These are phyloP conservation scores for Hyposmocoma kahamanoa DNA, from an alignment of 1,140 invertebrate genomes.

Conservation along the genomic window DNA sequence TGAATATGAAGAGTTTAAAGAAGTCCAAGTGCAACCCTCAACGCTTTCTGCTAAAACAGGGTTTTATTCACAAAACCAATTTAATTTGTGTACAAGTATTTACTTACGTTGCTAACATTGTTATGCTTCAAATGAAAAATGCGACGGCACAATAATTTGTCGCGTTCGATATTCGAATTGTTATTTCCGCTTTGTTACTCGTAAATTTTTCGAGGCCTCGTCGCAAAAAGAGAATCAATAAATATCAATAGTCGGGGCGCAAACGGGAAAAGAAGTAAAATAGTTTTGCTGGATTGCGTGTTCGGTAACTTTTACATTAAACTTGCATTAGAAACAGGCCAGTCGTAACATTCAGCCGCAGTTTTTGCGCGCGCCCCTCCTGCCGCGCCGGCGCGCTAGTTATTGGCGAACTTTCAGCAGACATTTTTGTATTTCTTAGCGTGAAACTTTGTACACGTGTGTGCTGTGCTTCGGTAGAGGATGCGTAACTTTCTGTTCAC, in stretches of 20 bases:
- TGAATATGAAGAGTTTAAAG: too few species aligned
- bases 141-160: too few species aligned
- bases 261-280: not conserved
- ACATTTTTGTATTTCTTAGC: not conserved
- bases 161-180: too few species aligned
- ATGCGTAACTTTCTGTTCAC: too few species aligned
- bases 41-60: too few species aligned
- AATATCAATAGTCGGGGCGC: not conserved
- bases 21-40: too few species aligned
- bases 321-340: not conserved
- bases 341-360: not conserved
- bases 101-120: too few species aligned
- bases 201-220: not conserved
- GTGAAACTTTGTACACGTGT: too few species aligned
- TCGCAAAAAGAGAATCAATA: not conserved
- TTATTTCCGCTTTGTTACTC: not conserved
- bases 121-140: too few species aligned
- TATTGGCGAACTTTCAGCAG: not conserved
- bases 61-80: too few species aligned
- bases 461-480: too few species aligned
- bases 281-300: not conserved
- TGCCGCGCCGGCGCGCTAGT: not conserved
- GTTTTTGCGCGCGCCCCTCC: not conserved
- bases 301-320: slow-evolving; percentile 4
- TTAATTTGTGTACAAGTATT: too few species aligned